Percentiles rank a stretch among this genome's conserved stretches.
Evolutionary conservation across 2,888 invertebrate genomes (phyloP).

Genomic region (Chrysolina americana): DNA sequence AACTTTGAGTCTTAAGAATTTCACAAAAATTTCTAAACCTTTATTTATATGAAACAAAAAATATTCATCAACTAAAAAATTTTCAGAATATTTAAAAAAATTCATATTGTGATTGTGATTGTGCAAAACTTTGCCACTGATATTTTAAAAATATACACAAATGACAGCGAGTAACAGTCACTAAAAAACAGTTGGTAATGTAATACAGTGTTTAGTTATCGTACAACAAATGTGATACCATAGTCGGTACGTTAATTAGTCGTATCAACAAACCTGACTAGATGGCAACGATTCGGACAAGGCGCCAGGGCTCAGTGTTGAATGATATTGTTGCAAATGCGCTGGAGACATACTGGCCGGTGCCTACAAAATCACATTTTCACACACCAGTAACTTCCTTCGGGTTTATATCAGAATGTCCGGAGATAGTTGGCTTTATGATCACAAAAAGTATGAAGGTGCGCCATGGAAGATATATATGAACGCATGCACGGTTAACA

Average conservation of each 20-base stretch:
- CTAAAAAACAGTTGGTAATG: neutral
- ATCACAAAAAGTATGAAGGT: conserved; percentile 48
- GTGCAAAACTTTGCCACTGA: too few species aligned
- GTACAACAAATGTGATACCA: conserved; percentile 22
- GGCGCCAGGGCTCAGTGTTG: conserved; percentile 74
- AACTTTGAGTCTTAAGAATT: too few species aligned
- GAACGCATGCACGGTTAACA: conserved; percentile 46
- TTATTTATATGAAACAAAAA: too few species aligned
- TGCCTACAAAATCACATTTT: conserved; percentile 77
- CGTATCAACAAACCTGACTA: conserved; percentile 79
- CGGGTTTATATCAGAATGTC: conserved; percentile 18
- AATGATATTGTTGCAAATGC: conserved; percentile 84
- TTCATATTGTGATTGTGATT: too few species aligned
- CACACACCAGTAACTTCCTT: conserved; percentile 47
- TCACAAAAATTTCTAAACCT: too few species aligned
- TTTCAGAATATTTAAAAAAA: too few species aligned
- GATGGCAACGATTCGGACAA: conserved; percentile 85
- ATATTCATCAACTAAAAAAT: too few species aligned
- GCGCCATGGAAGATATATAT: conserved; percentile 39
- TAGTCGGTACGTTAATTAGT: conserved; percentile 23
- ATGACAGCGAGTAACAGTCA: too few species aligned
- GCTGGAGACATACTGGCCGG: conserved; percentile 94
- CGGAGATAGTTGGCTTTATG: conserved; percentile 54
- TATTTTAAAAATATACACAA: too few species aligned
- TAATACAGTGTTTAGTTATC: conserved; percentile 37